Evolutionary conservation across 2,888 invertebrate species (phyloP).

Genomic region (Nebria brevicollis): DNA sequence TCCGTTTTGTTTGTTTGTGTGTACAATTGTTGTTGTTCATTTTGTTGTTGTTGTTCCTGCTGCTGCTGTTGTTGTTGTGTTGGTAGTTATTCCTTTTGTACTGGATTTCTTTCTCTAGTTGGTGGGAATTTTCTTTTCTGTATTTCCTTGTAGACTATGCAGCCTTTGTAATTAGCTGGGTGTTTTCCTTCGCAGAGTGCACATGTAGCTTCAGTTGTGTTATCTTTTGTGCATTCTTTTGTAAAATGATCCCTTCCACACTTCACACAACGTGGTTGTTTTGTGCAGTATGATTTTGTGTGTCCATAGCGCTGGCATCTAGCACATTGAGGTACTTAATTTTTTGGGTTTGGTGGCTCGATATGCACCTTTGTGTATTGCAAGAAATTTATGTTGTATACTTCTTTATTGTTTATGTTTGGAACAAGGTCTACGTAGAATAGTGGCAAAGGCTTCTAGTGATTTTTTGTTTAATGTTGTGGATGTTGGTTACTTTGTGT

Average conservation of each 20-base stretch:
- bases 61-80: not conserved
- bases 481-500: conserved; percentile 28
- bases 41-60: not conserved
- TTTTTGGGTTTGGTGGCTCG: conserved; percentile 23
- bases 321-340: conserved; percentile 38
- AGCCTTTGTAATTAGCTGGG: no score
- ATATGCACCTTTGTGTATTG: not conserved
- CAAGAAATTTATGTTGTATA: conserved; percentile 22
- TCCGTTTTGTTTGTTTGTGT: no score
- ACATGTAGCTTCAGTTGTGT: no score
- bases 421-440: conserved; percentile 21
- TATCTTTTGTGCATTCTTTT: no score
- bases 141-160: no score
- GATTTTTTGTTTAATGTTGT: conserved; percentile 30
- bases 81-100: no score
- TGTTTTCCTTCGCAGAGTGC: no score
- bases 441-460: conserved; percentile 18
- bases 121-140: conserved; percentile 26
- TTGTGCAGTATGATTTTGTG: conserved; percentile 50
- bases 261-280: conserved; percentile 48
- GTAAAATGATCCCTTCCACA: conserved; percentile 43
- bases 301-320: conserved; percentile 52
- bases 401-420: conserved; percentile 23
- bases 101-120: conserved; percentile 14
- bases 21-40: no score